Evolutionary conservation across 2,113 vertebrate genomes (phyloP), one percentile per base, ranked within the genome.

Genomic region (Laticauda colubrina): DNA sequence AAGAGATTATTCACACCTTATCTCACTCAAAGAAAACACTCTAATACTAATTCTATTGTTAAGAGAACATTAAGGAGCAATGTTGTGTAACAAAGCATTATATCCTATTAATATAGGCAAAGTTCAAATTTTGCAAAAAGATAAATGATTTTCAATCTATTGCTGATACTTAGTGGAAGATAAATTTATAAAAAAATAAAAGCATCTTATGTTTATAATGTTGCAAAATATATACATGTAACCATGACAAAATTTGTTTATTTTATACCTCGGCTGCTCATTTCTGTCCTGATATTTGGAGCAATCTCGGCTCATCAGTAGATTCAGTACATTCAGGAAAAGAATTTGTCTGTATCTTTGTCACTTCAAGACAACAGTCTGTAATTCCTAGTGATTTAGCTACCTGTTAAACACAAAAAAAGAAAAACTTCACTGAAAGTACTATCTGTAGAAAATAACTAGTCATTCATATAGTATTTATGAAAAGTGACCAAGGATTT

Each of bases 371-470:
- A 91, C 96, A 89, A 21, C 96, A 94, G 92, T 96, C 96, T 69
- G 96, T 93, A 96, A 98, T 97, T 93, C 97, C 98, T 55, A 98
- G 55, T 0, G 97, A 98, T 95, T 97, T 96, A 2, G 98, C 98
- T 89, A 98, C 97, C 98, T 98, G 92, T 91, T 89, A 93, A 95
- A 95, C 89, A 51, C 92, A 81, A 94, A 54, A 91, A 91, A 0
- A 92, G 57, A 29, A 24, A 4, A 89, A 81, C 12, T 43, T 54
- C 21, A 91, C n/a, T 93, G 94, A 93, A 43, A 54, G 39, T 94
- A 43, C 89, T 48, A 53, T 20, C 21, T 23, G 34, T n/a, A 29
- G 26, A 34, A 64, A 87, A 59, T 53, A 24, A 29, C 45, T 8
- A 61, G n/a, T 39, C 15, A 57, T 91, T 57, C 29, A 26, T 45